These are phyloP conservation scores for Meandrina meandrites DNA, from an alignment of 92 coral and sea anemone species.

Conservation along the genomic window DNA sequence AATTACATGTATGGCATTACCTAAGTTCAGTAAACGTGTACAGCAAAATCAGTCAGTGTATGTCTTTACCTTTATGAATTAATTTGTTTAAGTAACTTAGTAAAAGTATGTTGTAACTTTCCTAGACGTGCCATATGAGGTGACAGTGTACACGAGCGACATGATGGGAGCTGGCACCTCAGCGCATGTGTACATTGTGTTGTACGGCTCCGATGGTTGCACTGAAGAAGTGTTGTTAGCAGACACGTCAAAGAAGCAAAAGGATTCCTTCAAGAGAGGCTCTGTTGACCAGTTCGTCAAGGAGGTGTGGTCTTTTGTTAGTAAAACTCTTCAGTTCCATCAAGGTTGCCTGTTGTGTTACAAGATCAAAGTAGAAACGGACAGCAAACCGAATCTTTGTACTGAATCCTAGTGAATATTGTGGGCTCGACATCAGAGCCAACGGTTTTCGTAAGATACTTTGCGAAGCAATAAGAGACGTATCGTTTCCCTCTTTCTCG, in stretches of 20 bases:
- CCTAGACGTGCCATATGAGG: conserved; percentile 93
- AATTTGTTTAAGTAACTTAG: background rate
- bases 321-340: background rate
- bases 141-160: conserved; percentile 91
- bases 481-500: too few relatives aligned
- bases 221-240: conserved; percentile 87
- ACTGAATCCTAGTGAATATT: too few relatives aligned
- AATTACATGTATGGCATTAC: too few relatives aligned
- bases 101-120: background rate
- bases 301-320: conserved; percentile 63
- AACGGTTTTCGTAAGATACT: too few relatives aligned
- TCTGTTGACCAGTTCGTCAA: conserved; percentile 94
- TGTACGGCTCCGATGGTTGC: conserved; percentile 81
- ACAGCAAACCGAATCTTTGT: too few relatives aligned
- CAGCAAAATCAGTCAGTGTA: too few relatives aligned
- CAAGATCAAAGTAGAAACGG: too few relatives aligned
- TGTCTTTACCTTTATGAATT: background rate
- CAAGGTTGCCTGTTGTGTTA: too few relatives aligned
- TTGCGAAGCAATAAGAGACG: too few relatives aligned
- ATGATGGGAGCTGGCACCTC: conserved; percentile 85
- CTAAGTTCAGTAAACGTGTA: too few relatives aligned
- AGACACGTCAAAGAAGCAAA: conserved; percentile 91
- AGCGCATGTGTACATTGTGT: conserved; percentile 85
- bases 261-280: conserved; percentile 88
- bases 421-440: too few relatives aligned